These are phyloP conservation scores for Gadopsis bispinosus DNA, from an alignment of 2,797 vertebrate species.

Conservation along the genomic window DNA sequence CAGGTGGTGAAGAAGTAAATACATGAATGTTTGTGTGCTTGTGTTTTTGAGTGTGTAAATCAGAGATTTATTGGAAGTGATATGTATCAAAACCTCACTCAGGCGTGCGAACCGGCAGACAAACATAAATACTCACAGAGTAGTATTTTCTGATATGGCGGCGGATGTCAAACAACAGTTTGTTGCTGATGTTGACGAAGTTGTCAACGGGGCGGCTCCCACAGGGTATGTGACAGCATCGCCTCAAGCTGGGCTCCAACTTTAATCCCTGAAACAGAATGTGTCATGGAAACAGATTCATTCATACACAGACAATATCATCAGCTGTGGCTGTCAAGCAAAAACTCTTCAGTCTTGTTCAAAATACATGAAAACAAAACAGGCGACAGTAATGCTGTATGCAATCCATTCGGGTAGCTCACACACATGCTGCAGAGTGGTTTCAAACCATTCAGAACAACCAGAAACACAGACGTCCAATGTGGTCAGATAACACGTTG, in stretches of 20 bases:
- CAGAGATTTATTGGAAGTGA: conserved; percentile 3
- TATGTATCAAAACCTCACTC: conserved; percentile 21
- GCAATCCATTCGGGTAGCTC: not conserved
- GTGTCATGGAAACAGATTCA: conserved; percentile 3
- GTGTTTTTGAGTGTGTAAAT: conserved; percentile 6
- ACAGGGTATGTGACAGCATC: conserved; percentile 91
- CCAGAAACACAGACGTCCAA: too few species aligned
- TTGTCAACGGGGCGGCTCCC: conserved; percentile 81
- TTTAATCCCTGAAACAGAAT: conserved; percentile 83
- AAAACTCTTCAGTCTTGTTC: not conserved
- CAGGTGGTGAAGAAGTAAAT: conserved; percentile 42
- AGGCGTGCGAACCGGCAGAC: not conserved
- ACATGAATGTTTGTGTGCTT: not conserved
- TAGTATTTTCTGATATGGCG: conserved; percentile 88
- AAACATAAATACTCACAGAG: conserved; percentile 76
- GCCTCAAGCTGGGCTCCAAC: conserved; percentile 89
- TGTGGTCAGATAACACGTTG: too few species aligned
- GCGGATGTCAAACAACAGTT: conserved; percentile 92
- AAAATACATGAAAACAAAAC: not conserved
- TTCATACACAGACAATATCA: not conserved
- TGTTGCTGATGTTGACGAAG: conserved; percentile 89
- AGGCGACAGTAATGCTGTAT: not conserved
- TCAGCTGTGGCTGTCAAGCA: not conserved
- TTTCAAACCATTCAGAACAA: not conserved
- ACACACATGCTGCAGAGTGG: not conserved